Percentiles rank a stretch among this genome's conserved stretches.
These are phyloP conservation scores for Aporophyla lueneburgensis DNA, from an alignment of 2,888 invertebrate genomes.

Conservation along the genomic window DNA sequence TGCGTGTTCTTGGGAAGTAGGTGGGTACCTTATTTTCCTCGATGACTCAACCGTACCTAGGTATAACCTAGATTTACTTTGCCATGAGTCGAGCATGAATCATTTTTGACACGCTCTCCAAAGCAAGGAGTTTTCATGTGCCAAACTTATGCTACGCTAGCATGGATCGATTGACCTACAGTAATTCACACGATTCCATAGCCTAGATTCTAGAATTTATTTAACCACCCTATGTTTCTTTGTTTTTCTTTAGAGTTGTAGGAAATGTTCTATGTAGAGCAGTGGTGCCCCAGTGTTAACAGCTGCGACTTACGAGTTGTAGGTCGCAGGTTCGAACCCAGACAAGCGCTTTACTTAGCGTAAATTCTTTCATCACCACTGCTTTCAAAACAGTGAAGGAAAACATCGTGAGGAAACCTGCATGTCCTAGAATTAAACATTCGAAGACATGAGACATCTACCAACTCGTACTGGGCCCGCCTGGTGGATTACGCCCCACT, in stretches of 20 bases:
- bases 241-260: neutral
- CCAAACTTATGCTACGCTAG: neutral
- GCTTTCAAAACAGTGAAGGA: too few relatives aligned
- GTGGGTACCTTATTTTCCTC: conserved; percentile 14
- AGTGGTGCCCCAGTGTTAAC: too few relatives aligned
- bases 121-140: conserved; percentile 20
- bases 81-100: conserved; percentile 34
- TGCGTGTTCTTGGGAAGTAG: neutral
- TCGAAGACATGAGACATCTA: too few relatives aligned
- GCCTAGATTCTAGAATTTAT: conserved; percentile 23
- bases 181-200: conserved; percentile 14
- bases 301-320: too few relatives aligned
- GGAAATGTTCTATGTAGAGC: too few relatives aligned
- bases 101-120: conserved; percentile 21
- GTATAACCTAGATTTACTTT: neutral
- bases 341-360: too few relatives aligned
- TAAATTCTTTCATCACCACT: too few relatives aligned
- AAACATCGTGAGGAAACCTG: too few relatives aligned
- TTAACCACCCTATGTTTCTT: neutral
- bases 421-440: too few relatives aligned
- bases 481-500: too few relatives aligned
- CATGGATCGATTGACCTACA: conserved; percentile 33
- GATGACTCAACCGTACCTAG: conserved; percentile 35
- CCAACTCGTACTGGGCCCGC: too few relatives aligned
- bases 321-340: too few relatives aligned